Evolutionary conservation across 2,113 vertebrate genomes (phyloP).

Genomic region (Microtus pennsylvanicus): DNA sequence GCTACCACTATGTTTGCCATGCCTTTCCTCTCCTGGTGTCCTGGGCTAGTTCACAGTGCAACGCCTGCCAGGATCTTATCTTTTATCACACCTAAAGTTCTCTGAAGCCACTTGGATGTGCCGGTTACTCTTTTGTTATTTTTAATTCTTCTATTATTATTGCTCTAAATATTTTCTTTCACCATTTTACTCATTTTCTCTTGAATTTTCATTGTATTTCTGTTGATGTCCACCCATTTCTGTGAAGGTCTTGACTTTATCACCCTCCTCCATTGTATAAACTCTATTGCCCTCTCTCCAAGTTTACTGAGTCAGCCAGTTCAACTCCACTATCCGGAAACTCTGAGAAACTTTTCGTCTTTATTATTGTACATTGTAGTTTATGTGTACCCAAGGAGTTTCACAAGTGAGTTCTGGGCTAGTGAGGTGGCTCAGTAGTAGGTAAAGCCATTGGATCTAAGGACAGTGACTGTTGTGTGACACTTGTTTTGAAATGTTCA

Average conservation of each 20-base stretch:
- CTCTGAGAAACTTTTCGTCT: neutral
- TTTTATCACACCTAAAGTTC: neutral
- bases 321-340: neutral
- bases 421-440: neutral
- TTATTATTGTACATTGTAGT: neutral
- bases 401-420: neutral
- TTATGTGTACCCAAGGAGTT: neutral
- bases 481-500: neutral
- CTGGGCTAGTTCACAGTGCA: neutral
- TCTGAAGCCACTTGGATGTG: neutral
- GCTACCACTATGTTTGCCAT: too few relatives aligned
- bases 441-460: neutral
- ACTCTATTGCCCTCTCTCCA: neutral
- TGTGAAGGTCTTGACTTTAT: neutral
- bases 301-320: neutral
- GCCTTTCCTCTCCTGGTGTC: neutral
- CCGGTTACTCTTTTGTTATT: neutral
- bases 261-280: neutral
- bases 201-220: neutral
- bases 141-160: neutral
- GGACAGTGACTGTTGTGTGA: neutral
- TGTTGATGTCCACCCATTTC: neutral
- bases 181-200: neutral
- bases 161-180: constrained; percentile 1
- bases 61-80: neutral